Base-by-base conservation (phyloP, 2,797 vertebrate species). In the Acanthis flammea region DNA sequence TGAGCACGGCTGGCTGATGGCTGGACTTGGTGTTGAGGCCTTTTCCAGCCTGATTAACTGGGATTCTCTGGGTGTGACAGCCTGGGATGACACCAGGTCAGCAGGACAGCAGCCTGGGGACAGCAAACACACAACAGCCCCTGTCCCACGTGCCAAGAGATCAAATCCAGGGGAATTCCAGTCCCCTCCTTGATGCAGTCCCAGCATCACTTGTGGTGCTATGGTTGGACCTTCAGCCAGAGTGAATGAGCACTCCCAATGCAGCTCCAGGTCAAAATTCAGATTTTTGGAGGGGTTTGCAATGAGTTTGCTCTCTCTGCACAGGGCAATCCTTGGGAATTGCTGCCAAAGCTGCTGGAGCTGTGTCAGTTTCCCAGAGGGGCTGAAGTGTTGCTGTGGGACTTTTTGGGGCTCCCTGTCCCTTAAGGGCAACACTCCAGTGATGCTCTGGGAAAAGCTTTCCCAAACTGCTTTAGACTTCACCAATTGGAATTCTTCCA, bases 401-500 rank as follows among this genome's bases (percentile, higher is more conserved):
- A 60, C 12, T 28, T 74, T 61, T 6, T 2, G 14, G 57, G 44
- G n/a, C 50, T 92, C 86, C 68, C 33, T 39, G 33, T 37, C 51
- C 84, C 72, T 37, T 25, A 65, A 58, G 60, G 60, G n/a, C 44
- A 74, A 50, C 12, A 8, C 31, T 22, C 27, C 12, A 31, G 71
- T 7, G 23, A 15, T 45, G 44, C 72, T 79, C 48, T 58, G 66
- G 74, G 79, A 54, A 72, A 82, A 70, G 35, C 23, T 89, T 78
- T 62, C 60, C 82, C 68, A 77, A 65, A 41, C 53, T 54, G 57
- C 39, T 83, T 91, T 62, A 22, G 50, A n/a, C 42, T 70, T 73
- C 53, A 51, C 53, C 41, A 92, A 73, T 55, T 85, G 84, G 66
- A 90, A 94, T 95, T 95, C 76, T 86, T 94, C 65, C 2, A 42